Percentiles rank a stretch among this genome's conserved stretches.
These are phyloP conservation scores for Melanargia galathea DNA, from an alignment of 2,888 invertebrate species.

Conservation along the genomic window DNA sequence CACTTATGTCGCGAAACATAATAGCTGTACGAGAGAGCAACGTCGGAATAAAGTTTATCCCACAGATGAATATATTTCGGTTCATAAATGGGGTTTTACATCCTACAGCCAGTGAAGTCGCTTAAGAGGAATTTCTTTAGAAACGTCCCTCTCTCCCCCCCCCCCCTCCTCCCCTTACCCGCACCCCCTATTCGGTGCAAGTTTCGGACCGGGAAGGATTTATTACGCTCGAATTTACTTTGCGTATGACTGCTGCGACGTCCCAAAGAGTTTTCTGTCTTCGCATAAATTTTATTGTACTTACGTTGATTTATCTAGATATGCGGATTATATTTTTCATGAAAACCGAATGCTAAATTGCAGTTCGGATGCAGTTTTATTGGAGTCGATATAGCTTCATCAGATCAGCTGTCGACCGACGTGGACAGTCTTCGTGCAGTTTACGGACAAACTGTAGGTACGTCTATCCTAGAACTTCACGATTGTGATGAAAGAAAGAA, in stretches of 20 bases:
- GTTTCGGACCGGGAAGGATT: slow-evolving; percentile 28
- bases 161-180: neutral
- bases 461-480: too few relatives aligned
- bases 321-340: neutral
- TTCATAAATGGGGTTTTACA: neutral
- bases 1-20: too few relatives aligned
- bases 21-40: too few relatives aligned
- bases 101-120: slow-evolving; percentile 1
- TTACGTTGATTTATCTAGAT: neutral
- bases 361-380: too few relatives aligned
- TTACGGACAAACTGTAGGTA: too few relatives aligned
- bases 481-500: too few relatives aligned
- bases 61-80: slow-evolving; percentile 2
- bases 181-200: too few relatives aligned
- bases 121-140: slow-evolving; percentile 15
- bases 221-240: slow-evolving; percentile 32
- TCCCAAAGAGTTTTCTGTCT: slow-evolving; percentile 5
- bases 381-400: too few relatives aligned
- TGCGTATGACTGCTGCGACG: slow-evolving; percentile 23
- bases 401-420: too few relatives aligned
- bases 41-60: neutral
- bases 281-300: neutral
- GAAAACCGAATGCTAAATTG: too few relatives aligned
- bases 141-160: neutral
- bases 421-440: too few relatives aligned